Percentiles rank a stretch among this genome's conserved stretches.
phyloP scores from a whole-genome alignment of 2,797 vertebrate species.

The Dipus sagitta region DNA sequence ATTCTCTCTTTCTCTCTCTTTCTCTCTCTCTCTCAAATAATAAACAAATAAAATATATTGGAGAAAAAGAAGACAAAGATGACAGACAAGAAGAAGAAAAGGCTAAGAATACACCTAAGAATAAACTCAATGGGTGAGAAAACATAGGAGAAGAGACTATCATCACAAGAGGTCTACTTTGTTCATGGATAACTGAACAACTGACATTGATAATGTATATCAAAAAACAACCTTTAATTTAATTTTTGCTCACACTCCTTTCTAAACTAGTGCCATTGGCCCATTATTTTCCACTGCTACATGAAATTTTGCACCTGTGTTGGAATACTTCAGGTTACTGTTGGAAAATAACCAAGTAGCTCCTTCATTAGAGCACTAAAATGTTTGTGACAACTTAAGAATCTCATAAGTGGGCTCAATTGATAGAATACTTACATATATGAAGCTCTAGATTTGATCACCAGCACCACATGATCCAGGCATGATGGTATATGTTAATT shows the following conservation, averaged over 20 bases:
- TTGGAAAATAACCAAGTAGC: constrained; percentile 24
- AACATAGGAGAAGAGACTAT: not conserved
- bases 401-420: not conserved
- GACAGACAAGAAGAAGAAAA: not conserved
- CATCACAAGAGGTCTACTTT: not conserved
- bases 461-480: not conserved
- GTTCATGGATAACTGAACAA: not conserved
- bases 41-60: too few relatives aligned
- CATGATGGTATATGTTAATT: not conserved
- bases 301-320: not conserved
- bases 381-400: not conserved
- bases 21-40: too few relatives aligned
- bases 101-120: not conserved
- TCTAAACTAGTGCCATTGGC: not conserved
- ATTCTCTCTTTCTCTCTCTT: too few relatives aligned
- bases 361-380: not conserved
- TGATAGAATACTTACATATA: not conserved
- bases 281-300: not conserved
- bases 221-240: not conserved
- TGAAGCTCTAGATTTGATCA: not conserved
- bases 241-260: not conserved
- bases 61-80: too few relatives aligned
- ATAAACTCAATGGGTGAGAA: not conserved
- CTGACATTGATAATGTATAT: not conserved
- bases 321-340: not conserved